Conservation (phyloP, 2,888 invertebrate species). For the Linnaemya vulpina region DNA sequence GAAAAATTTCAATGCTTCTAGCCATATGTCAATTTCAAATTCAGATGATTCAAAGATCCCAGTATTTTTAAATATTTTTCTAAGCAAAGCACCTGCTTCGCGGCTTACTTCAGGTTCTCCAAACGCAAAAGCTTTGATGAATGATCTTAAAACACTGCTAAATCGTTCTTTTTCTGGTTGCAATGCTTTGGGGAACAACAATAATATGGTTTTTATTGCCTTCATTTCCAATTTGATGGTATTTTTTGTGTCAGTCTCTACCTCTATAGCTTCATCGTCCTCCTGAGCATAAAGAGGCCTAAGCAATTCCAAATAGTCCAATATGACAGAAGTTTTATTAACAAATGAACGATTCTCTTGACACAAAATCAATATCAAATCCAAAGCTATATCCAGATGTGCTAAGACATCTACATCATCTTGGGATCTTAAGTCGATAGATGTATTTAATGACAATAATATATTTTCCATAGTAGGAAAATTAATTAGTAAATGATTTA, state of each 20-base stretch:
- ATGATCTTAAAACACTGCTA: conserved; percentile 84
- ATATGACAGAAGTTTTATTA: conserved; percentile 79
- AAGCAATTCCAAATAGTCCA: conserved; percentile 81
- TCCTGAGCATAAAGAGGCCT: conserved; percentile 79
- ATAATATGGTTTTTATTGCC: conserved; percentile 81
- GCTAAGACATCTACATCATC: conserved; percentile 78
- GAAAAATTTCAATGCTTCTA: conserved; percentile 83
- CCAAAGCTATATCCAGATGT: conserved; percentile 80
- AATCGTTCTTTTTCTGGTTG: conserved; percentile 85
- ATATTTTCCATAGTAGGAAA: conserved; percentile 81
- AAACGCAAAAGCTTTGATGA: conserved; percentile 84
- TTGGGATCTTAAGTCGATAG: conserved; percentile 72
- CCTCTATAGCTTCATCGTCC: conserved; percentile 44
- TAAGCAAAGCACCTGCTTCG: conserved; percentile 85
- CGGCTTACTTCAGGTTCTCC: conserved; percentile 80
- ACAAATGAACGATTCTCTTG: conserved; percentile 81
- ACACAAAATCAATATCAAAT: conserved; percentile 80
- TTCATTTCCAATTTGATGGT: conserved; percentile 81
- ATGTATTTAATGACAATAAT: conserved; percentile 77
- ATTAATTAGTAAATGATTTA: conserved; percentile 81
- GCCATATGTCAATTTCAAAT: conserved; percentile 87
- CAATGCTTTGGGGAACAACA: conserved; percentile 84
- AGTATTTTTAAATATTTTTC: conserved; percentile 85
- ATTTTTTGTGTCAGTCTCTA: background rate
- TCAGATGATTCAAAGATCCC: conserved; percentile 86